Evolutionary conservation across 2,113 vertebrate genomes (phyloP).

Genomic region (Pteruthius melanotis): DNA sequence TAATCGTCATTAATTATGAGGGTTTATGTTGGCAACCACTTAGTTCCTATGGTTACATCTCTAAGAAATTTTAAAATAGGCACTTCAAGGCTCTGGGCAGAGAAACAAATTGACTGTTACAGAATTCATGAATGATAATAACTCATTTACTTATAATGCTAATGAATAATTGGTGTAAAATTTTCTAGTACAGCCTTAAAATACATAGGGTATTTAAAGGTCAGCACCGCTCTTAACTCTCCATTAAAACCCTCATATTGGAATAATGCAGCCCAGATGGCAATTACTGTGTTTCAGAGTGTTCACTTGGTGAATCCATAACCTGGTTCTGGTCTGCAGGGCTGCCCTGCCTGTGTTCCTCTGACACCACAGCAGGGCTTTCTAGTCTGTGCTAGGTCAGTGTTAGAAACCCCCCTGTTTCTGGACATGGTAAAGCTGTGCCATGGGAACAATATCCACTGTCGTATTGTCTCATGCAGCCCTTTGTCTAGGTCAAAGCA

Average conservation of each 20-base stretch:
- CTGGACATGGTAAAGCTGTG: background rate
- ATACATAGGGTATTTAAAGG: slow-evolving; percentile 65
- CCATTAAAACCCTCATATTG: slow-evolving; percentile 45
- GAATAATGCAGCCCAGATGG: slow-evolving; percentile 39
- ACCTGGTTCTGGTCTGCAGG: background rate
- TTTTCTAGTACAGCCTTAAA: slow-evolving; percentile 53
- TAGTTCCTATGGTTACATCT: slow-evolving; percentile 74
- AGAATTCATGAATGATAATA: slow-evolving; percentile 77
- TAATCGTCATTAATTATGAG: slow-evolving; percentile 66
- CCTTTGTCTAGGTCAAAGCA: background rate
- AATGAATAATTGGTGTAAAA: slow-evolving; percentile 76
- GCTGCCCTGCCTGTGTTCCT: background rate
- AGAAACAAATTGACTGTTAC: slow-evolving; percentile 70
- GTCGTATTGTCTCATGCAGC: background rate
- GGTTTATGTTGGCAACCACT: slow-evolving; percentile 68
- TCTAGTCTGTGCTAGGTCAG: background rate
- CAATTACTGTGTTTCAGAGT: slow-evolving; percentile 38
- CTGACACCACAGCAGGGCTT: background rate
- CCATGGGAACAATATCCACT: background rate
- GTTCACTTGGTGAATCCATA: slow-evolving; percentile 1
- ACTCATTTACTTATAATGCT: slow-evolving; percentile 74
- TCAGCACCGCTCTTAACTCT: slow-evolving; percentile 56
- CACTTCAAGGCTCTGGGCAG: slow-evolving; percentile 66
- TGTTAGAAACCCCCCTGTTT: background rate
- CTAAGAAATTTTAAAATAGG: slow-evolving; percentile 71